Evolutionary conservation across 92 coral and sea anemone genomes (phyloP), one percentile per base, ranked within the genome.

Genomic region (Paragorgia papillata): DNA sequence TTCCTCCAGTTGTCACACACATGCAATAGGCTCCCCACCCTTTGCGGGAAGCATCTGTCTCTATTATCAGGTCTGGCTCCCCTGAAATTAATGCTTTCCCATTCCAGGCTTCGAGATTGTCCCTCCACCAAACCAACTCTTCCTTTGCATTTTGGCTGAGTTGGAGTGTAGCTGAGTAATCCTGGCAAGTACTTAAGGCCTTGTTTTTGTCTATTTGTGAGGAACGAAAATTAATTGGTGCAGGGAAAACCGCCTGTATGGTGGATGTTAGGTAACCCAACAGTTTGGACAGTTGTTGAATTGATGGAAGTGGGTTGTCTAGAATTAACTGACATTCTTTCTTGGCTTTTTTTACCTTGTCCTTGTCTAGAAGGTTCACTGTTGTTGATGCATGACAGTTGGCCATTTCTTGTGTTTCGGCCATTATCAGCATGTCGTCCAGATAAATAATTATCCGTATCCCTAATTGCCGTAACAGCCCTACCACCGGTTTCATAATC

Each of bases 21-120:
- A 39, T 83, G 82, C 88, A 83, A 60, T 40, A 83, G 30, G 85
- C 91, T 48, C 83, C 87, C 88, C 83, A 87, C 24, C 91, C 88
- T 29, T 43, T 62, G 6, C 70, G 78, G 73, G 86, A 88, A 49
- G 88, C 88, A 80, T 80, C 85, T 31, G 88, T 87, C 85, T 79
- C 88, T 80, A 79, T 87, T n/a, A 75, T 53, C 61, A 83, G 74
- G 29, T 80, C 84, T 31, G 85, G 88, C 2, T 14, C 30, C 62
- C 31, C 30, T 28, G 30, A 13, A 56, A 56, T 4, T 6, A 56
- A 2, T 7, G 53, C 74, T 73, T 78, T 82, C 40, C 86, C 87
- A 41, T 82, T 86, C 84, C 90, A 86, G 25, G 90, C 90, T n/a
- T 82, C 87, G 19, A 82, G 75, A 44, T 86, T 69, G 87, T 73